Conservation (phyloP, 2,888 invertebrate species). For the Crepidodera aurea region DNA sequence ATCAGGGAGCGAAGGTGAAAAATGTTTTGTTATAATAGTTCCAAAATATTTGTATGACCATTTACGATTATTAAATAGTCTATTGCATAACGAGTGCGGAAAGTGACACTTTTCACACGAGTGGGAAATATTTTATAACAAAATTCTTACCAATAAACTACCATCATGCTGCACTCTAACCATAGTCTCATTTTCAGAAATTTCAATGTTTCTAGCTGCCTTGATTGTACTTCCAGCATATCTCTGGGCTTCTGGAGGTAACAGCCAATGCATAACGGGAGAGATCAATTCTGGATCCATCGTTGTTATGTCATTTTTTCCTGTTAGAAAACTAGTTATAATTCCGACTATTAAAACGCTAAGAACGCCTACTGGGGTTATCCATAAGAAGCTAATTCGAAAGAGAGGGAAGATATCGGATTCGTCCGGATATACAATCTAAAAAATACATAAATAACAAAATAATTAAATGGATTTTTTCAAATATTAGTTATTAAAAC, state of each 20-base stretch:
- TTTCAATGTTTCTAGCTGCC: constrained; percentile 38
- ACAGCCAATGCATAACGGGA: constrained; percentile 67
- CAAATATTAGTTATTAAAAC: too few species aligned
- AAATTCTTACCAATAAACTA: constrained; percentile 18
- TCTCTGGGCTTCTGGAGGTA: constrained; percentile 49
- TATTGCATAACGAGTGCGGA: too few species aligned
- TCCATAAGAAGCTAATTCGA: constrained; percentile 83
- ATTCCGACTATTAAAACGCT: constrained; percentile 75
- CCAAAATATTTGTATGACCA: too few species aligned
- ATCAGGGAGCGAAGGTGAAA: too few species aligned
- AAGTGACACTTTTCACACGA: too few species aligned
- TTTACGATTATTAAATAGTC: too few species aligned
- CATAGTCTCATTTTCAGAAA: constrained; percentile 41
- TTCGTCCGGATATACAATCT: constrained; percentile 57
- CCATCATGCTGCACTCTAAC: constrained; percentile 27
- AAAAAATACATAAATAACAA: constrained; percentile 11
- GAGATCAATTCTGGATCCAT: constrained; percentile 69
- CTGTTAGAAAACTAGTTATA: constrained; percentile 69
- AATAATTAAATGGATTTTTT: background rate
- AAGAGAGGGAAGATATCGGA: constrained; percentile 75
- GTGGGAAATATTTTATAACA: too few species aligned
- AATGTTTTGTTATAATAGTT: too few species aligned
- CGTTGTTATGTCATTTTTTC: constrained; percentile 62
- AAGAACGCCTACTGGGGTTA: constrained; percentile 75
- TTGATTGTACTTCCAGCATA: constrained; percentile 48